These are phyloP conservation scores for Melanostoma scalare DNA, from an alignment of 2,888 invertebrate genomes.

Conservation along the genomic window DNA sequence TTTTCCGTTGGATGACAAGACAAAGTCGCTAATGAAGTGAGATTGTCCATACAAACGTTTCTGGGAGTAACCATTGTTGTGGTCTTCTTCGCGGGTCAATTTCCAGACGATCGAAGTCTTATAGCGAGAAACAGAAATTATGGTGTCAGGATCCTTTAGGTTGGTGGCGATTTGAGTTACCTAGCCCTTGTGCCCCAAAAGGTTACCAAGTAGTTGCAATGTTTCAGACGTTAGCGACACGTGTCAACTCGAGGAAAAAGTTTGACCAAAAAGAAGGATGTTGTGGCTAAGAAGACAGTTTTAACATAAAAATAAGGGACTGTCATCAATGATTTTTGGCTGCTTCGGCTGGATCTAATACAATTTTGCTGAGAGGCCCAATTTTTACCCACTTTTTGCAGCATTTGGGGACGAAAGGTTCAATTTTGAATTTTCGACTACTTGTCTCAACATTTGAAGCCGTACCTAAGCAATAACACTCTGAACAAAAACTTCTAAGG, in stretches of 20 bases:
- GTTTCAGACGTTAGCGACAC: slow-evolving; percentile 86
- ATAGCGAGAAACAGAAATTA: slow-evolving; percentile 98
- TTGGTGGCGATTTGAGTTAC: slow-evolving; percentile 99
- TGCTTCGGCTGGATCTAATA: too few relatives aligned
- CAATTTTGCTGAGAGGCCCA: too few relatives aligned
- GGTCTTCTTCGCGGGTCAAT: slow-evolving; percentile 96
- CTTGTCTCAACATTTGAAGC: too few relatives aligned
- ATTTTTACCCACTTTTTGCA: too few relatives aligned
- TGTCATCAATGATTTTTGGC: too few relatives aligned
- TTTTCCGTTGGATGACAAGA: slow-evolving; percentile 99
- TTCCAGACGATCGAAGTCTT: slow-evolving; percentile 99
- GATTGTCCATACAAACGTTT: slow-evolving; percentile 98
- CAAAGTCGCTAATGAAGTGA: slow-evolving; percentile 99
- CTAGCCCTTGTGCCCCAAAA: slow-evolving; percentile 99
- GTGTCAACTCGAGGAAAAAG: slow-evolving; percentile 74
- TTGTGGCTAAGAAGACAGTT: too few relatives aligned
- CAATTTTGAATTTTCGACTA: too few relatives aligned
- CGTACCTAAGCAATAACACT: too few relatives aligned
- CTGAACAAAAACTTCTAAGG: too few relatives aligned
- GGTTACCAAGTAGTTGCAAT: slow-evolving; percentile 95
- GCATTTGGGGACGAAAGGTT: too few relatives aligned
- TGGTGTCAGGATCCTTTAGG: slow-evolving; percentile 98
- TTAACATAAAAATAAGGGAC: too few relatives aligned
- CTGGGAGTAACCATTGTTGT: slow-evolving; percentile 96
- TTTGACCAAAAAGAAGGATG: slow-evolving; percentile 76